Evolutionary conservation across 2,888 invertebrate species (phyloP), one percentile per base, ranked within the genome.

Genomic region (Lapara coniferarum): DNA sequence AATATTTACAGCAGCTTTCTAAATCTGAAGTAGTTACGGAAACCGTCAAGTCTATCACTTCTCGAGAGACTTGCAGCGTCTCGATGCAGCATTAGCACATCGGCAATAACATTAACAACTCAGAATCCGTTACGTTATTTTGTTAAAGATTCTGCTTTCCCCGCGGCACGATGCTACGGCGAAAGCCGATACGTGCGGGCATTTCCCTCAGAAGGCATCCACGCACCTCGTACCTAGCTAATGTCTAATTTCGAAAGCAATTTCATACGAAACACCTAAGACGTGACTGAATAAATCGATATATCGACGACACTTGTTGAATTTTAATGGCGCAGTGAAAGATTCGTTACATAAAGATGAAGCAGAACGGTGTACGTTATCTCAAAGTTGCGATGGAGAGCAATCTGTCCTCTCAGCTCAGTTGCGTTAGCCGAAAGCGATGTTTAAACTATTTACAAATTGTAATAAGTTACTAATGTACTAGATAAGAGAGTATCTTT

Each of bases 111-210:
- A 59, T 68, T 52, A 57, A 30, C 44, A 55, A 63, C 16, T 51
- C 59, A n/a, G 71, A 71, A 72, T 72, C 70, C 69, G 71, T 67
- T 67, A 70, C 57, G 58, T 70, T 52, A 63, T 69, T 69, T 63
- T 52, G 57, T 70, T 72, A 71, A 76, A 72, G 74, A 74, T 71
- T 71, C 59, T 73, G 80, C 84, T 84, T 83, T 85, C 84, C 78
- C 81, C 75, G 59, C 70, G 71, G 53, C 66, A 66, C 66, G 73
- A 73, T 71, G 73, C 67, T 49, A 56, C 70, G 72, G 84, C 87
- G 91, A 91, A 91, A 91, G 90, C 86, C 75, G 70, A 77, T 74
- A 89, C 91, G 91, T 91, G 92, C 86, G 83, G 82, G 90, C 86
- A 89, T 90, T 76, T 77, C 75, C 79, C 77, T 73, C 71, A 58